These are phyloP conservation scores for Drosophila orosa DNA, from an alignment of 1,140 invertebrate genomes.

Conservation along the genomic window DNA sequence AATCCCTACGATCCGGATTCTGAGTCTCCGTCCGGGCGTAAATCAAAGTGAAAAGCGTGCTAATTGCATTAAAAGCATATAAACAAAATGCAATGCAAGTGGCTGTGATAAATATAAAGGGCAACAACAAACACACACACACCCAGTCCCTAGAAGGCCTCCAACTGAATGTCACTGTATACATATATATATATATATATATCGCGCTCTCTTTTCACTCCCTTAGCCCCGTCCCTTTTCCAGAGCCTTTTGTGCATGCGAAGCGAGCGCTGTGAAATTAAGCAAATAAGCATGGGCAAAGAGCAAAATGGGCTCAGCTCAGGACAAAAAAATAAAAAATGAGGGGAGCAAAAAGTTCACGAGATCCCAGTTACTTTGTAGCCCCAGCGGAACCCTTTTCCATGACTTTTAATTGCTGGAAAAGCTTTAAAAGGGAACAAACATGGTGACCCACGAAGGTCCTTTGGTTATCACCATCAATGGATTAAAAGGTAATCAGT, in stretches of 20 bases:
- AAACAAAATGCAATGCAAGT: conserved; percentile 82
- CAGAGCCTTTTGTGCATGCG: conserved; percentile 63
- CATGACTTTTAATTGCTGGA: conserved; percentile 53
- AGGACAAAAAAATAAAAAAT: not conserved
- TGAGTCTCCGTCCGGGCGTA: conserved; percentile 66
- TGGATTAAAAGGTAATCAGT: not conserved
- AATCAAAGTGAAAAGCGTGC: conserved; percentile 82
- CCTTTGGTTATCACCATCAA: no score
- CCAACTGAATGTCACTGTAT: conserved; percentile 23
- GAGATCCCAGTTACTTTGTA: conserved; percentile 48
- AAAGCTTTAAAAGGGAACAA: conserved; percentile 45
- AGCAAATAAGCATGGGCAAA: conserved; percentile 68
- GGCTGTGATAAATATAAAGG: conserved; percentile 73
- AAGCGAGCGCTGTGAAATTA: conserved; percentile 70
- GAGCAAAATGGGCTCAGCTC: conserved; percentile 21
- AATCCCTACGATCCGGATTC: conserved; percentile 50
- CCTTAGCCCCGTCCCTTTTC: not conserved
- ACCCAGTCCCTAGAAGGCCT: conserved; percentile 24
- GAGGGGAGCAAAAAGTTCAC: conserved; percentile 13
- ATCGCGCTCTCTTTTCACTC: not conserved
- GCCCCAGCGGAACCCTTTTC: conserved; percentile 20
- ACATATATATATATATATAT: conserved; percentile 1
- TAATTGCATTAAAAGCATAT: conserved; percentile 83
- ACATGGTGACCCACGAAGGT: not conserved
- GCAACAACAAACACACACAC: conserved; percentile 33